Conservation (phyloP, 2,113 vertebrate genomes). For the Dermatemys mawii region DNA sequence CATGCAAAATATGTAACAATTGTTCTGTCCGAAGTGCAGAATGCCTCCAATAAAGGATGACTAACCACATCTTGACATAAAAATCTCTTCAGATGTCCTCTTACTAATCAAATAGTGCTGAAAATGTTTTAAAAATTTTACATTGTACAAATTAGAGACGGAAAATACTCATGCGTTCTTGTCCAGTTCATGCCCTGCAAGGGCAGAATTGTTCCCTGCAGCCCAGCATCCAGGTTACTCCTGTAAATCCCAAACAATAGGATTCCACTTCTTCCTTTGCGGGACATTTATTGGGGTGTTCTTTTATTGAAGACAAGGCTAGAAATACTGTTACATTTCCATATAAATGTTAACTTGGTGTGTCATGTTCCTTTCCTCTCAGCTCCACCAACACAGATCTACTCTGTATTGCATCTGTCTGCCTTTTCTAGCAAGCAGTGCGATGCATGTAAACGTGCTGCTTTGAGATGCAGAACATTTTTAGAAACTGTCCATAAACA, state of each 20-base stretch:
- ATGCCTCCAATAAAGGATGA: neutral
- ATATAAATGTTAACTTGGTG: neutral
- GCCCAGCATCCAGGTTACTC: neutral
- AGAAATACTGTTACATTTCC: neutral
- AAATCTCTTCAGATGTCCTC: neutral
- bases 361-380: fast-evolving
- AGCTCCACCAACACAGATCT: neutral
- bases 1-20: neutral
- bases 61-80: neutral
- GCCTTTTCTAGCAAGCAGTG: fast-evolving
- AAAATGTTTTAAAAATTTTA: neutral
- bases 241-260: neutral
- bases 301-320: neutral
- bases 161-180: neutral
- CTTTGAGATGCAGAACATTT: neutral
- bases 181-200: neutral
- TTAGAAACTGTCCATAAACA: neutral
- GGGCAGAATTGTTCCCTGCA: neutral
- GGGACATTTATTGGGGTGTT: neutral
- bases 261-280: neutral
- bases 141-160: neutral
- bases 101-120: fast-evolving
- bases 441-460: neutral
- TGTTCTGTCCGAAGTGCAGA: neutral
- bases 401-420: neutral